Conservation (phyloP, 2,888 invertebrate species). For the Drosophila falleni region DNA sequence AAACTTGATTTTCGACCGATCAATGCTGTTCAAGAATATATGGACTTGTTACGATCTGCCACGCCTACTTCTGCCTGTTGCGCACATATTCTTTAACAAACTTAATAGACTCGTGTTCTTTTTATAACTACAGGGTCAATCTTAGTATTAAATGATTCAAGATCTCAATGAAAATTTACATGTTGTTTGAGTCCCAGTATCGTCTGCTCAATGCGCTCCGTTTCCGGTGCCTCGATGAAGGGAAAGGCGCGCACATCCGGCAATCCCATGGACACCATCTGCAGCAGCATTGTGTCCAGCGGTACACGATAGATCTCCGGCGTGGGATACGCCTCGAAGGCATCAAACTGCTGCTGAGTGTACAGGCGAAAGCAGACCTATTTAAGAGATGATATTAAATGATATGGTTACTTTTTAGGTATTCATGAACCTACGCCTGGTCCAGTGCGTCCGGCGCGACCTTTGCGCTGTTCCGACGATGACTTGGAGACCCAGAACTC, state of each 20-base stretch:
- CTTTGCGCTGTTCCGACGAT: constrained; percentile 98
- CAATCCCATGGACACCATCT: constrained; percentile 97
- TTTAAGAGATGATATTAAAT: neutral
- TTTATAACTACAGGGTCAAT: no score
- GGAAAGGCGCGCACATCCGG: constrained; percentile 96
- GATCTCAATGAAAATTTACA: constrained; percentile 82
- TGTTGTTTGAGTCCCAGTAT: constrained; percentile 94
- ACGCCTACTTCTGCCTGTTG: no score
- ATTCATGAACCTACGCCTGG: constrained; percentile 89
- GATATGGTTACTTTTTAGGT: neutral
- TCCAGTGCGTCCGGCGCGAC: constrained; percentile 97
- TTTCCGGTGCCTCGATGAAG: constrained; percentile 96
- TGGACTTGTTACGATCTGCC: no score
- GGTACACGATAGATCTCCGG: constrained; percentile 98
- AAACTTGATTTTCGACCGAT: no score
- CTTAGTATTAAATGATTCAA: neutral
- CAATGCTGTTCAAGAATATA: no score
- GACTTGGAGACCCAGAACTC: constrained; percentile 99
- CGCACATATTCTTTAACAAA: no score
- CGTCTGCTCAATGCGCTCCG: constrained; percentile 94
- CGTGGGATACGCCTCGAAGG: constrained; percentile 93
- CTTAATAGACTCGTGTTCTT: no score
- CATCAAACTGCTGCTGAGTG: constrained; percentile 92
- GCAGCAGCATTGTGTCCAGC: constrained; percentile 94
- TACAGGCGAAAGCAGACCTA: constrained; percentile 94